phyloP scores from a whole-genome alignment of 2,888 invertebrate genomes.

The Tineola bisselliella region DNA sequence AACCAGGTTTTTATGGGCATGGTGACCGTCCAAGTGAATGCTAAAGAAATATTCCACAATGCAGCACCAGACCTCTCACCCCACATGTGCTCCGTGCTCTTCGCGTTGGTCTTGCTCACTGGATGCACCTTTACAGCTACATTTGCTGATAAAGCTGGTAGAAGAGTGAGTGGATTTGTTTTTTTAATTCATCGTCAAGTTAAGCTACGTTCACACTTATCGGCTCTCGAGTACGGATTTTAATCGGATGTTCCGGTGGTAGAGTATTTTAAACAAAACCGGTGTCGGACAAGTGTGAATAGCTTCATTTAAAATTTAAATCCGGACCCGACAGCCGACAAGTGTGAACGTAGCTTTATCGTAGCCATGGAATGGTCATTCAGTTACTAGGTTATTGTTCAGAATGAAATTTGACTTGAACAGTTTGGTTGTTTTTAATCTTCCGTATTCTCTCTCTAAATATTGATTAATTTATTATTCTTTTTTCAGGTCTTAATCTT shows the following conservation, averaged over 20 bases:
- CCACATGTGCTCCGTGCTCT: conserved; percentile 65
- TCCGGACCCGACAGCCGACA: too few species aligned
- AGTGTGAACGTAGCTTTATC: too few species aligned
- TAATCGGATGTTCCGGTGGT: too few species aligned
- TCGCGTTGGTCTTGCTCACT: conserved; percentile 63
- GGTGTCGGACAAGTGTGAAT: too few species aligned
- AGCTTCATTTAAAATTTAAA: too few species aligned
- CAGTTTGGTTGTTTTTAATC: too few species aligned
- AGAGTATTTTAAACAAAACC: too few species aligned
- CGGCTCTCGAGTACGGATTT: too few species aligned
- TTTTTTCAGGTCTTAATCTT: conserved; percentile 42
- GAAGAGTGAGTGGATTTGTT: conserved; percentile 56
- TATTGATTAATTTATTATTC: not conserved
- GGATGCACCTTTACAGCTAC: conserved; percentile 51
- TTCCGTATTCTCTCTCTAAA: too few species aligned
- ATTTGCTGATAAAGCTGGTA: conserved; percentile 69
- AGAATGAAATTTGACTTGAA: too few species aligned
- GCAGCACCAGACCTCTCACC: conserved; percentile 60
- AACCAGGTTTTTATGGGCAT: conserved; percentile 54
- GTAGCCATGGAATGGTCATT: not conserved
- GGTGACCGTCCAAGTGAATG: conserved; percentile 54
- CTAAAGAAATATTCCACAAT: conserved; percentile 59
- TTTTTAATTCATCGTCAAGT: not conserved
- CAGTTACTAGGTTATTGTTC: too few species aligned
- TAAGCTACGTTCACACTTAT: too few species aligned